Evolutionary conservation across 2,113 vertebrate genomes (phyloP), one percentile per base, ranked within the genome.

Genomic region (Plecturocebus donacophilus): DNA sequence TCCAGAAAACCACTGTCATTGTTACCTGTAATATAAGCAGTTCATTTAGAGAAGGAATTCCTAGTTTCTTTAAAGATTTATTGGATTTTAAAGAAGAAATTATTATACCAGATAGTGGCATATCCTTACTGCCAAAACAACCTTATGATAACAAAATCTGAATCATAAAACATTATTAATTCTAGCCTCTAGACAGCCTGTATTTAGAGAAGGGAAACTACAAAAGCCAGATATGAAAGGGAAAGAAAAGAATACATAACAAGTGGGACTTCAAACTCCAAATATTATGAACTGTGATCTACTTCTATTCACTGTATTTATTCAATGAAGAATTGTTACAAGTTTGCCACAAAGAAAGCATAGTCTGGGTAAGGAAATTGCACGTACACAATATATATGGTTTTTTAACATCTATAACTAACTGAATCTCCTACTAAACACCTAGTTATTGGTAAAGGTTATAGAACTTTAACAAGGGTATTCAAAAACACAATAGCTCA

Each of bases 21-120:
- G 97, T 98, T 97, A 97, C 35, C 95, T 70, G 61, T 96, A 83
- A 95, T 92, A 96, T 88, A 98, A 98, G 95, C 54, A 92, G 83
- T 87, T 32, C 92, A n/a, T 95, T 93, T 92, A 96, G 30, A 81
- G 70, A 97, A 97, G 32, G 11, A 35, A 97, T 96, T 96, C 76
- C 42, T 88, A 27, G 38, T 73, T 97, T 97, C 6, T 6, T 52
- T 27, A 97, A 82, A 82, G 92, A 27, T 76, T 95, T 94, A 64
- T 88, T 98, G 95, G 68, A 13, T 79, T 97, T 95, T 80, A 73
- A 90, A 76, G 84, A 82, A 83, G 49, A 97, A 73, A 96, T 75
- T 38, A 94, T 87, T 83, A 52, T 76, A 2, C 10, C 47, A 96
- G 47, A 82, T 93, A 75, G 40, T 45, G 35, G 21, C 10, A 88